Base-by-base conservation (phyloP, 1,140 invertebrate species). In the Medauroidea extradentata region DNA sequence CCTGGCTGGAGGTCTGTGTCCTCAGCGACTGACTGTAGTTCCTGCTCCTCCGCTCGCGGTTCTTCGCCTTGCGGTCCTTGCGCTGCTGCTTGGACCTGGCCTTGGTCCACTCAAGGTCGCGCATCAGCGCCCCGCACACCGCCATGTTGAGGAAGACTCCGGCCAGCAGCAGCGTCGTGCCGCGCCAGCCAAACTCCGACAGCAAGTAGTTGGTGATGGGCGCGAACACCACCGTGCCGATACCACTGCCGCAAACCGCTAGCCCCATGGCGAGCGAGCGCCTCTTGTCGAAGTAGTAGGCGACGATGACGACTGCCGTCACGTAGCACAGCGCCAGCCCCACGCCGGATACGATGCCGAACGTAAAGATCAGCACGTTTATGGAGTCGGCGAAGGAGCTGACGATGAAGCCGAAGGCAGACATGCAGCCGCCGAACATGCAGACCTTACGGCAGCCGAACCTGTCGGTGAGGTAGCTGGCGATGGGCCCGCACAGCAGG, bases 231-330 rank as follows among this genome's bases (percentile, higher is more conserved):
- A 96, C 94, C 0, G 93, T 96, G 1, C 94, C 89, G 42, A 91
- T 89, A 7, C 90, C 90, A 67, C 89, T 92, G 0, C 93, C 93
- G 69, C 92, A 94, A 1, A 96, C 93, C 0, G 93, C 90, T 21
- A 98, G 79, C 0, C 58, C 95, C 0, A 94, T 98, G 0, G 95
- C 95, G 43, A 98, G 83, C 0, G 93, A 95, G 50, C 94, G 77
- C 67, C 85, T 88, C 65, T 91, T 91, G 65, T 98, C 94, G 72
- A 98, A 98, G 72, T 97, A 98, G 71, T 95, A 96, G 1, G 94
- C 93, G 2, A 98, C 94, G 63, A 94, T 93, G 0, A 98, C 94
- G 1, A 93, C 89, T 0, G 90, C 90, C 1, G 93, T 88, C 1
- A 96, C 91, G 69, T 91, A 93, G 67, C 91, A 93, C 21, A 94